phyloP scores from a whole-genome alignment of 2,797 vertebrate species.

The Orestias chungarensis region DNA sequence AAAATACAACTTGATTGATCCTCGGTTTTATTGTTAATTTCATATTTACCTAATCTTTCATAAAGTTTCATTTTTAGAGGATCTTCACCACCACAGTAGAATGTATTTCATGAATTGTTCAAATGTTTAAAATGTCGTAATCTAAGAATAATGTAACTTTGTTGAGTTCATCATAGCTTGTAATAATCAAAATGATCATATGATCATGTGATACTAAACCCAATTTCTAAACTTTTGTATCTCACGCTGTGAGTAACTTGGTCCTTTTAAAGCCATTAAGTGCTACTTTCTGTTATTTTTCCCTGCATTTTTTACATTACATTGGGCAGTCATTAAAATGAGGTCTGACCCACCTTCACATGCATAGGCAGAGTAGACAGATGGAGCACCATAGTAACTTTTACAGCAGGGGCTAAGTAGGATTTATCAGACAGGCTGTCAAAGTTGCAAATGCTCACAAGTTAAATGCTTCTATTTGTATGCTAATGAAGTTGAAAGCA shows the following conservation, averaged over 20 bases:
- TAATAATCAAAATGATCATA: constrained; percentile 35
- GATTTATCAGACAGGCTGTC: constrained; percentile 65
- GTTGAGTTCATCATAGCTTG: constrained; percentile 6
- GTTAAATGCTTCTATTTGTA: constrained; percentile 66
- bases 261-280: constrained; percentile 20
- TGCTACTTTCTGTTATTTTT: constrained; percentile 10
- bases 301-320: constrained; percentile 38
- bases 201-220: constrained; percentile 17
- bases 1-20: neutral
- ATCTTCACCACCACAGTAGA: no score
- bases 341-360: constrained; percentile 46
- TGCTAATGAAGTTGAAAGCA: constrained; percentile 64
- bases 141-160: constrained; percentile 19
- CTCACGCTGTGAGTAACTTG: constrained; percentile 16
- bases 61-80: no score
- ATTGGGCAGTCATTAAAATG: constrained; percentile 61
- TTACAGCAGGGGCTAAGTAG: constrained; percentile 49
- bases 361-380: constrained; percentile 54
- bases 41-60: neutral
- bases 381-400: constrained; percentile 60
- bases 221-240: constrained; percentile 39
- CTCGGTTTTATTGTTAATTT: neutral
- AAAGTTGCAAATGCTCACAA: constrained; percentile 46
- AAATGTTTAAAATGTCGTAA: neutral
- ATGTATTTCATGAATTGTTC: neutral